Evolutionary conservation across 2,888 invertebrate species (phyloP).

Genomic region (Parnassius smintheus): DNA sequence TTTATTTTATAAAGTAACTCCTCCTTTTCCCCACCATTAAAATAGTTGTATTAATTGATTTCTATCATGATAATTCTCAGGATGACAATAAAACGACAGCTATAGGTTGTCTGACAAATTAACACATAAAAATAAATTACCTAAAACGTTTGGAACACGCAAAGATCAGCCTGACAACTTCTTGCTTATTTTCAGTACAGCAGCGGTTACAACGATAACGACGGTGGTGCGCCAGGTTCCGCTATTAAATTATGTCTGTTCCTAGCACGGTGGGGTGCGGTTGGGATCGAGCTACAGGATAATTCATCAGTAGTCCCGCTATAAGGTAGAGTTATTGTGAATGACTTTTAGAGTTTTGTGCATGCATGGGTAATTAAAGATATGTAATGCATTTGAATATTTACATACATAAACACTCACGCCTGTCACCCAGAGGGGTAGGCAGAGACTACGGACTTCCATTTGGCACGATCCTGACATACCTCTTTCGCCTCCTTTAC

Average conservation of each 20-base stretch:
- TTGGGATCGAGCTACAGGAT: conserved; percentile 34
- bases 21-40: too few species aligned
- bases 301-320: conserved; percentile 34
- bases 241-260: conserved; percentile 38
- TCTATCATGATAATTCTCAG: too few species aligned
- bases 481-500: too few species aligned
- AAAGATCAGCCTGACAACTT: background rate
- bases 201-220: conserved; percentile 17
- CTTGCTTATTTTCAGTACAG: background rate
- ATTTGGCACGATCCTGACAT: too few species aligned
- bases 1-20: too few species aligned
- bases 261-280: conserved; percentile 31
- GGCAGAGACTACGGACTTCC: too few species aligned
- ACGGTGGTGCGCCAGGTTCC: conserved; percentile 30
- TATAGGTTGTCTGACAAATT: too few species aligned
- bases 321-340: conserved; percentile 7
- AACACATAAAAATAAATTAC: background rate
- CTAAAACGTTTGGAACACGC: background rate
- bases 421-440: too few species aligned
- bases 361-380: conserved; percentile 16
- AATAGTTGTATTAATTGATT: too few species aligned
- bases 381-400: background rate
- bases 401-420: too few species aligned
- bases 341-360: conserved; percentile 31
- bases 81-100: too few species aligned